A percentile compares a stretch with the other conserved stretches of the same genome.
phyloP scores from a whole-genome alignment of 2,888 invertebrate species.

The Petrolisthes manimaculis region DNA sequence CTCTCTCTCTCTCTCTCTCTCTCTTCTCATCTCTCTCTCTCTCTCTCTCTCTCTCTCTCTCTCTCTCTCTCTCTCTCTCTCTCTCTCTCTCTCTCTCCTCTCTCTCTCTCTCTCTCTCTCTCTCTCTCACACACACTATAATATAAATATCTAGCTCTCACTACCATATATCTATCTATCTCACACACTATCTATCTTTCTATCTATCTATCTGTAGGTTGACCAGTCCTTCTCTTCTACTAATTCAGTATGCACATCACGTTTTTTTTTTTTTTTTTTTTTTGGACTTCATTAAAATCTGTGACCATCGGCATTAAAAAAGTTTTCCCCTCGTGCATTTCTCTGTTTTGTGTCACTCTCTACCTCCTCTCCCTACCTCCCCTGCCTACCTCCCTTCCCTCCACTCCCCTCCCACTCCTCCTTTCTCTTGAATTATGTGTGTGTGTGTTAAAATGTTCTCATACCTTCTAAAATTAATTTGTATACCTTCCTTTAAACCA shows the following conservation, averaged over 20 bases:
- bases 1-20: not conserved
- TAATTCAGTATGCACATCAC: not conserved
- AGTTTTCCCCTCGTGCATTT: no score
- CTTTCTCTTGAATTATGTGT: not conserved
- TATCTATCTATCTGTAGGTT: no score
- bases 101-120: not conserved
- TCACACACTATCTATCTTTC: no score
- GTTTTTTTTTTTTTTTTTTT: not conserved
- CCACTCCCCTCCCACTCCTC: not conserved
- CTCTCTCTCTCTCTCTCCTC: not conserved
- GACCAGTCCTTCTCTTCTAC: no score
- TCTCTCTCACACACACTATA: no score
- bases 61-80: not conserved
- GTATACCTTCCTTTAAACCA: not conserved
- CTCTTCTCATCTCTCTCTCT: not conserved
- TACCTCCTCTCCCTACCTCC: not conserved
- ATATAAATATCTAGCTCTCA: no score
- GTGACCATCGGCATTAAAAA: no score
- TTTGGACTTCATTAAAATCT: no score
- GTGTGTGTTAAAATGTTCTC: not conserved
- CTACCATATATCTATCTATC: no score
- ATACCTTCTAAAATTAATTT: not conserved
- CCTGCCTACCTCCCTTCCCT: not conserved
- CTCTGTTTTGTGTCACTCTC: not conserved
- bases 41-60: not conserved